phyloP scores from a whole-genome alignment of 2,797 vertebrate species.

The Benthosema pterotum region DNA sequence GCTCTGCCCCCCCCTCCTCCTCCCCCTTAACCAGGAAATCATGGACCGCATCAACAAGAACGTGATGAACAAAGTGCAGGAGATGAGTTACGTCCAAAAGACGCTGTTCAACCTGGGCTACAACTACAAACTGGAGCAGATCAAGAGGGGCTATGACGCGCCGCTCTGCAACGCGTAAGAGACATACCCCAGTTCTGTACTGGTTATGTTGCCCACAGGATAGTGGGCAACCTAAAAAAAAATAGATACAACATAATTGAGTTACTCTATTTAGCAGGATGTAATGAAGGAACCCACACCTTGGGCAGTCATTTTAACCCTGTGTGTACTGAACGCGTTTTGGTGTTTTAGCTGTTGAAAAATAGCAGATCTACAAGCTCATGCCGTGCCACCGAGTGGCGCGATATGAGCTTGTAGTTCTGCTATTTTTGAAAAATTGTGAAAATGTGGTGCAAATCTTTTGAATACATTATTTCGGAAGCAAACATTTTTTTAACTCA shows the following conservation, averaged over 20 bases:
- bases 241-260: not conserved
- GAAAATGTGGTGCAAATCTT: no score
- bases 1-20: no score
- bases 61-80: slow-evolving; percentile 98
- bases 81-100: slow-evolving; percentile 94
- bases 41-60: slow-evolving; percentile 99
- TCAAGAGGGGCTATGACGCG: slow-evolving; percentile 94
- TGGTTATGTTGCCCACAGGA: not conserved
- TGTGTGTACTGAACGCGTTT: no score
- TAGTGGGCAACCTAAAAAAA: no score
- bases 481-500: no score
- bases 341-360: no score
- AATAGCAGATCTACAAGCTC: no score
- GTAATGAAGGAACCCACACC: not conserved
- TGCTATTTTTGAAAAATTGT: no score
- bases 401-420: no score
- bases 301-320: no score
- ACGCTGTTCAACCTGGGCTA: slow-evolving; percentile 96
- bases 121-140: slow-evolving; percentile 94
- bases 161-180: slow-evolving; percentile 96
- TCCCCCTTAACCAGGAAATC: slow-evolving; percentile 88
- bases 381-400: no score
- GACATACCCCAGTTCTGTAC: slow-evolving; percentile 2
- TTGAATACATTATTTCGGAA: no score
- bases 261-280: not conserved